Evolutionary conservation across 2,888 invertebrate genomes (phyloP).

Genomic region (Allacma fusca): DNA sequence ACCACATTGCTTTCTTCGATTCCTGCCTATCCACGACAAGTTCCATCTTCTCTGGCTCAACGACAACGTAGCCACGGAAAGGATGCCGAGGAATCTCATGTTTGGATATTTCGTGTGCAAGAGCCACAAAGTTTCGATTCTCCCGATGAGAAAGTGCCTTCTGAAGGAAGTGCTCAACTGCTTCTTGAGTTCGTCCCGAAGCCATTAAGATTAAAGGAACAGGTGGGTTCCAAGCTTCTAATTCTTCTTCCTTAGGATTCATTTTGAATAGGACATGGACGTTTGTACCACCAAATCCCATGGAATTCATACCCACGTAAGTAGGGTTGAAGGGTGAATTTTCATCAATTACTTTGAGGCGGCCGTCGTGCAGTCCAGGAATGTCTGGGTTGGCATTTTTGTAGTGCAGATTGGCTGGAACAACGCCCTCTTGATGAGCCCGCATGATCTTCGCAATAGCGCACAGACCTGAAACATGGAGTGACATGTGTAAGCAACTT

Average conservation of each 20-base stretch:
- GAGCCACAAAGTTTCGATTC: constrained; percentile 1
- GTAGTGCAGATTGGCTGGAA: constrained; percentile 93
- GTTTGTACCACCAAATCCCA: constrained; percentile 97
- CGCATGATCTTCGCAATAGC: constrained; percentile 77
- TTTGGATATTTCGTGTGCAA: constrained; percentile 37
- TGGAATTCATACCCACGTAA: constrained; percentile 92
- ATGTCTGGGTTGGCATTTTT: constrained; percentile 83
- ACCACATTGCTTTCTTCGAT: constrained; percentile 83
- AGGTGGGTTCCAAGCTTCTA: not conserved
- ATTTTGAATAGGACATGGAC: constrained; percentile 78
- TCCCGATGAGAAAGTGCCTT: not conserved
- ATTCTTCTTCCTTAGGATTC: not conserved
- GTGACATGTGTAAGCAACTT: no score
- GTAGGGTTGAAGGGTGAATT: constrained; percentile 82
- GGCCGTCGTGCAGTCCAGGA: constrained; percentile 70
- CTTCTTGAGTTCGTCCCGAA: not conserved
- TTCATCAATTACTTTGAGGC: constrained; percentile 64
- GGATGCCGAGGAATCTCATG: constrained; percentile 67
- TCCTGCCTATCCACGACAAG: constrained; percentile 53
- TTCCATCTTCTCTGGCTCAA: not conserved
- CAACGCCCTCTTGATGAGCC: constrained; percentile 68
- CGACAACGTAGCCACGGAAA: constrained; percentile 72
- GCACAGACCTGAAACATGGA: constrained; percentile 73
- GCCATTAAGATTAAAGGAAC: not conserved
- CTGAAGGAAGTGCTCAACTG: not conserved